Percentiles rank a stretch among this genome's conserved stretches.
Evolutionary conservation across 2,113 vertebrate species (phyloP).

Genomic region (Laticauda colubrina): DNA sequence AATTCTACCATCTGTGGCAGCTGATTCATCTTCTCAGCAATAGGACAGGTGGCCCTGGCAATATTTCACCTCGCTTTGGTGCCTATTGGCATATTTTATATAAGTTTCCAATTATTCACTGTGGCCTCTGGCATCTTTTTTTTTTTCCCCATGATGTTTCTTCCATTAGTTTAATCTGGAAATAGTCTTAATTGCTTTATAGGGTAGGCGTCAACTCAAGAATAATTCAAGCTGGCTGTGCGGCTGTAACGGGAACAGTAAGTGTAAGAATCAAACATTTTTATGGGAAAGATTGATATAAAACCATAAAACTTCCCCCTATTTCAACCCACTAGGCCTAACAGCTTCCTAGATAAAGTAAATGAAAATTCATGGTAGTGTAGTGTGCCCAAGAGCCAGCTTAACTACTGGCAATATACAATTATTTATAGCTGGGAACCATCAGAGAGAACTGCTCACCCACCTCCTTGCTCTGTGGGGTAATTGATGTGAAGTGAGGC

Average conservation of each 20-base stretch:
- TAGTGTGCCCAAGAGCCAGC: conserved; percentile 71
- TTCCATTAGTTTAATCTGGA: background rate
- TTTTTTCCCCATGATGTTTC: background rate
- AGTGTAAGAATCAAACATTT: background rate
- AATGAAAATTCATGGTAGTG: conserved; percentile 71
- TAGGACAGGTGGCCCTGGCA: background rate
- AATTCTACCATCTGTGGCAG: background rate
- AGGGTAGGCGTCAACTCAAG: background rate
- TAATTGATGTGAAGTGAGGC: conserved; percentile 93
- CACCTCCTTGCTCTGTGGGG: conserved; percentile 80
- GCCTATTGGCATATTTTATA: background rate
- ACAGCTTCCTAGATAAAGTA: conserved; percentile 64
- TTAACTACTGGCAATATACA: conserved; percentile 69
- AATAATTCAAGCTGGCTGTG: background rate
- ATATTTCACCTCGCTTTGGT: background rate
- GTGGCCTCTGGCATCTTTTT: background rate
- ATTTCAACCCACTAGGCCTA: conserved; percentile 54
- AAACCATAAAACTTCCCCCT: conserved; percentile 32
- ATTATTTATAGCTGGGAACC: conserved; percentile 86
- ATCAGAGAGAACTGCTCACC: conserved; percentile 76
- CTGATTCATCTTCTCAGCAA: background rate
- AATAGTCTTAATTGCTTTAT: background rate
- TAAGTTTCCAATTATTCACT: background rate
- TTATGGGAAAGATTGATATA: conserved; percentile 39
- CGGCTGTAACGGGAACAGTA: background rate